Conservation (phyloP, 2,113 vertebrate species). For the Myiagra hebetior region DNA sequence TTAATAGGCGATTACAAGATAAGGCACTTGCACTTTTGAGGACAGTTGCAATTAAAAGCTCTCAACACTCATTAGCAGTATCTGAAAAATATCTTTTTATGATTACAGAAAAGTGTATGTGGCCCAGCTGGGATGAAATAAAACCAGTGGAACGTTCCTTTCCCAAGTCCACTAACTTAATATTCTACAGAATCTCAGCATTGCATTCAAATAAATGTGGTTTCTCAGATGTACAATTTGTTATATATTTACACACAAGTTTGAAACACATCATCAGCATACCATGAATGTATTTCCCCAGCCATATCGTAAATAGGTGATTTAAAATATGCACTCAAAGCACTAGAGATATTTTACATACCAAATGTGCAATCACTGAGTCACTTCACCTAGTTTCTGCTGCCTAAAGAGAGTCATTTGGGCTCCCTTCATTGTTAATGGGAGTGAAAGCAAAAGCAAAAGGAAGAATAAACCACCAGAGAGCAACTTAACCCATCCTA, state of each 20-base stretch:
- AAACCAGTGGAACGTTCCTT: background rate
- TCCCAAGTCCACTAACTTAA: background rate
- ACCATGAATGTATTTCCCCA: background rate
- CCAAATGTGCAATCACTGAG: background rate
- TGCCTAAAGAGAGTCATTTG: background rate
- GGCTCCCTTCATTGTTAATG: background rate
- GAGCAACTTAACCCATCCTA: background rate
- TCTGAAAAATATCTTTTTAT: background rate
- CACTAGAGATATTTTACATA: background rate
- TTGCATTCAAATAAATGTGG: background rate
- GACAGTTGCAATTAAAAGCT: conserved; percentile 21
- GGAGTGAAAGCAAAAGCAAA: background rate
- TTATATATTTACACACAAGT: background rate
- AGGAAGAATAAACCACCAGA: background rate
- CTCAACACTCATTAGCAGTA: background rate
- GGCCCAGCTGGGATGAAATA: background rate
- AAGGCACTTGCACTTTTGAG: background rate
- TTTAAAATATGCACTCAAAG: background rate
- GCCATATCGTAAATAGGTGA: background rate
- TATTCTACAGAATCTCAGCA: background rate
- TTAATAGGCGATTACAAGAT: background rate
- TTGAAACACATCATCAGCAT: background rate
- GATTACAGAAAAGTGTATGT: background rate
- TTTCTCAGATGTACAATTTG: background rate
- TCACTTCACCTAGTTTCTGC: background rate